A percentile compares a stretch with the other conserved stretches of the same genome.
Conservation (phyloP, 2,888 invertebrate species). For the Thecophora atra region DNA sequence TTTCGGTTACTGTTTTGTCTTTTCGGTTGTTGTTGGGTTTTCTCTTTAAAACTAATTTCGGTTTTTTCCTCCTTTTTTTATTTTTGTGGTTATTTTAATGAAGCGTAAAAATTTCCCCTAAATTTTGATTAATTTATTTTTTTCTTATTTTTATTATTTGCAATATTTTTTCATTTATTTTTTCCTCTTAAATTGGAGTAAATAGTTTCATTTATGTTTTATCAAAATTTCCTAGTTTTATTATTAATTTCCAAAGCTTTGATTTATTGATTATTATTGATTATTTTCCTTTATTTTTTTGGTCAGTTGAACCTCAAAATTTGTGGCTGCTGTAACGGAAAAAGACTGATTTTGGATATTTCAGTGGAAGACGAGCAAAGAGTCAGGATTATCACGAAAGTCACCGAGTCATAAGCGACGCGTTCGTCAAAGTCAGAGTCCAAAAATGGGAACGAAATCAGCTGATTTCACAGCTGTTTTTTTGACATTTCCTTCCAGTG, state of each 20-base stretch:
- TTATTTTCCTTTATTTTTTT: background rate
- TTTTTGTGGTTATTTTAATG: conserved; percentile 2
- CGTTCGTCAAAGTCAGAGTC: no score
- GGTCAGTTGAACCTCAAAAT: background rate
- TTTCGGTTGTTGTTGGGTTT: background rate
- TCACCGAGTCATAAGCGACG: no score
- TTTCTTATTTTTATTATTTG: conserved; percentile 2
- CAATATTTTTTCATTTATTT: no score
- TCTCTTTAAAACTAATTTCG: background rate
- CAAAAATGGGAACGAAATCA: no score
- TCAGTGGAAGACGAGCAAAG: background rate
- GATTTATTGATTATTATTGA: background rate
- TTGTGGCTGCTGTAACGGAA: conserved; percentile 11
- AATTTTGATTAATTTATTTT: background rate
- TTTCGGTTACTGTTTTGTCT: background rate
- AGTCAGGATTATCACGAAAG: background rate
- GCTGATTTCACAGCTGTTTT: no score
- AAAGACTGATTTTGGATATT: background rate
- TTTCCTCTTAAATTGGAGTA: no score
- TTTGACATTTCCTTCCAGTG: no score
- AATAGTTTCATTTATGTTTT: no score
- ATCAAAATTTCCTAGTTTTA: conserved; percentile 4
- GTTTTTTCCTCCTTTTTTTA: background rate
- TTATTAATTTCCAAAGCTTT: background rate
- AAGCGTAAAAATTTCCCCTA: conserved; percentile 26